A percentile compares a stretch with the other conserved stretches of the same genome.
These are phyloP conservation scores for Thalassophryne amazonica DNA, from an alignment of 2,797 vertebrate genomes.

Conservation along the genomic window DNA sequence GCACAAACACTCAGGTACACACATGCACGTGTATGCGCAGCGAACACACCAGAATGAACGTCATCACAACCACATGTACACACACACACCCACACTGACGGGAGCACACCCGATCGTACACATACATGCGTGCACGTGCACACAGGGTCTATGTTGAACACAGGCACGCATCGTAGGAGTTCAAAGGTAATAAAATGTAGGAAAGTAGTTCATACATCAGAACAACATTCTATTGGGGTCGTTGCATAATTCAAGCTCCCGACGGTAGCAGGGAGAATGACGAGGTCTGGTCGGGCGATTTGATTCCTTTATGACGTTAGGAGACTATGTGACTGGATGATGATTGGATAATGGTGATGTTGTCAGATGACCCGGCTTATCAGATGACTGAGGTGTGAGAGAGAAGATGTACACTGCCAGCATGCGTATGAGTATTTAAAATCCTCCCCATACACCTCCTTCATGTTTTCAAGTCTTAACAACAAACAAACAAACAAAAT, in stretches of 20 bases:
- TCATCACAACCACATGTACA: conserved; percentile 52
- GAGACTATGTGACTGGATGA: conserved; percentile 54
- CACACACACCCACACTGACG: conserved; percentile 35
- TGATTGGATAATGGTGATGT: conserved; percentile 48
- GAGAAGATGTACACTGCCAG: conserved; percentile 57
- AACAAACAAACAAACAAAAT: conserved; percentile 68
- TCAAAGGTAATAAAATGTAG: conserved; percentile 77
- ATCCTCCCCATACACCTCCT: conserved; percentile 72
- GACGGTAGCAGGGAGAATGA: conserved; percentile 71
- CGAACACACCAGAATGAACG: too few species aligned
- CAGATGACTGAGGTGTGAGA: conserved; percentile 65
- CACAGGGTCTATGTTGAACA: conserved; percentile 67
- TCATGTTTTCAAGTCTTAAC: conserved; percentile 76
- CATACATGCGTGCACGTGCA: conserved; percentile 19
- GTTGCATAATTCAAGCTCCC: conserved; percentile 83
- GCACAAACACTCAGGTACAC: conserved; percentile 2
- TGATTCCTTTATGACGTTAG: conserved; percentile 51
- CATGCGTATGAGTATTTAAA: conserved; percentile 68
- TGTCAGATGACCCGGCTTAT: conserved; percentile 57
- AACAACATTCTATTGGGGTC: conserved; percentile 85
- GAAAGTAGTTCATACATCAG: conserved; percentile 79
- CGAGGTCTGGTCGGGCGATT: conserved; percentile 72
- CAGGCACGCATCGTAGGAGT: conserved; percentile 70
- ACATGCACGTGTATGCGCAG: too few species aligned
- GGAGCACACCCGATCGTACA: conserved; percentile 7